Evolutionary conservation across 2,113 vertebrate genomes (phyloP), one percentile per base, ranked within the genome.

Genomic region (Gymnocephalus cernua): DNA sequence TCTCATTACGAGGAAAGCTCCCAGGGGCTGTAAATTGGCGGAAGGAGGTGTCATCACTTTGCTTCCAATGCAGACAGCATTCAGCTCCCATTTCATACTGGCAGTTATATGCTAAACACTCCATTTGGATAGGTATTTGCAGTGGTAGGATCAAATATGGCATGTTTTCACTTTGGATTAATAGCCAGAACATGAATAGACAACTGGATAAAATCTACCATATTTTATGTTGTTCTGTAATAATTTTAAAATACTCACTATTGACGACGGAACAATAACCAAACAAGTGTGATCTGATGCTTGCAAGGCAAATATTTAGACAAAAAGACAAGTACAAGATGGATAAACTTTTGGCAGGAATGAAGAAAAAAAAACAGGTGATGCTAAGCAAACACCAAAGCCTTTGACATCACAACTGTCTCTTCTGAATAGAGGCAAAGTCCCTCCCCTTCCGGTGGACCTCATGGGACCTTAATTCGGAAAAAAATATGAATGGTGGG

Each of bases 1-100:
- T 59, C 23, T 86, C 79, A 86, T 90, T 85, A 90, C 32, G 2
- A 38, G 47, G 75, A 64, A 51, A 32, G 35, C 53, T 77, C 70
- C 57, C 76, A 13, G 16, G 41, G 54, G 76, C 67, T 53, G 50
- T 66, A 82, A 87, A 81, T 80, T 70, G 63, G 32, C 71, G 7
- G n/a, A 19, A 44, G 23, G 63, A 80, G 58, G 13, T 69, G 78
- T 80, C 76, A 79, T 88, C 48, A 50, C 53, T 59, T 56, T 51
- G 41, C 48, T 38, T 41, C 41, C 1, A 73, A 38, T 57, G 25
- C 53, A 74, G 32, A 70, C 11, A 58, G 87, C 44, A 18, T 81
- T 81, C 62, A 6, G 23, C 74, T 80, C 53, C 56, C n/a, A 32
- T 82, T 66, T 61, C 47, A 65, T 59, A 41, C 48, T 73, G 19